phyloP scores from a whole-genome alignment of 2,113 vertebrate species.

The Pleuronectes platessa region DNA sequence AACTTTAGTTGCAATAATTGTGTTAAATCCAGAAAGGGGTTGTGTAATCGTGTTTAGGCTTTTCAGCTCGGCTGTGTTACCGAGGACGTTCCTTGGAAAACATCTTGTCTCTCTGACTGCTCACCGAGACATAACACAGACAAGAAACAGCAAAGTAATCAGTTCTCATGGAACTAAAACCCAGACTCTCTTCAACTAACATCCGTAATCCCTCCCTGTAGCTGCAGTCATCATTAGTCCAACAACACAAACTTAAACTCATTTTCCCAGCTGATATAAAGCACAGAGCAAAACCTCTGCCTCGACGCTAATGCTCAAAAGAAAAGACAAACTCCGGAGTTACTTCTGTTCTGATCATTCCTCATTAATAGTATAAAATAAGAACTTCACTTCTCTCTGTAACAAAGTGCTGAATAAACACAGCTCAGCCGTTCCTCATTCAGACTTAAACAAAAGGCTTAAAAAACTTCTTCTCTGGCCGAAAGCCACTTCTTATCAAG shows the following conservation, averaged over 20 bases:
- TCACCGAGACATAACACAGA: conserved; percentile 66
- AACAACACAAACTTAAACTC: conserved; percentile 41
- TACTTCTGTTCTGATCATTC: conserved; percentile 27
- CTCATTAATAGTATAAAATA: conserved; percentile 50
- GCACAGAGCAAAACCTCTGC: conserved; percentile 7
- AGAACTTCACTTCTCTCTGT: conserved; percentile 35
- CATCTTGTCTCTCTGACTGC: conserved; percentile 50
- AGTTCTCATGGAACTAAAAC: conserved; percentile 61
- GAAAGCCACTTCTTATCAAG: conserved; percentile 35
- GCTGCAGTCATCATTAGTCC: conserved; percentile 60
- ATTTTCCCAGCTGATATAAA: conserved; percentile 31
- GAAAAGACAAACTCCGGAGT: not conserved
- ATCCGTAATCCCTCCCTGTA: conserved; percentile 66
- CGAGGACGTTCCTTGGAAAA: conserved; percentile 34
- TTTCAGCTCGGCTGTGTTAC: conserved; percentile 49
- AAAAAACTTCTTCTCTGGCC: conserved; percentile 25
- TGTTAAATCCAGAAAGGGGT: conserved; percentile 43
- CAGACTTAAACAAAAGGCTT: conserved; percentile 47
- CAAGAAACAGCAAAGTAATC: conserved; percentile 64
- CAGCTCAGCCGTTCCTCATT: conserved; percentile 31
- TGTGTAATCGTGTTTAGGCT: conserved; percentile 52
- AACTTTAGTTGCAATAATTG: conserved; percentile 35
- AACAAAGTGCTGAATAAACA: conserved; percentile 41
- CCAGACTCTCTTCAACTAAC: conserved; percentile 65
- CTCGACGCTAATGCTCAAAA: conserved; percentile 37